Conservation (phyloP, 2,888 invertebrate genomes). For the Drosophila vallismaia region DNA sequence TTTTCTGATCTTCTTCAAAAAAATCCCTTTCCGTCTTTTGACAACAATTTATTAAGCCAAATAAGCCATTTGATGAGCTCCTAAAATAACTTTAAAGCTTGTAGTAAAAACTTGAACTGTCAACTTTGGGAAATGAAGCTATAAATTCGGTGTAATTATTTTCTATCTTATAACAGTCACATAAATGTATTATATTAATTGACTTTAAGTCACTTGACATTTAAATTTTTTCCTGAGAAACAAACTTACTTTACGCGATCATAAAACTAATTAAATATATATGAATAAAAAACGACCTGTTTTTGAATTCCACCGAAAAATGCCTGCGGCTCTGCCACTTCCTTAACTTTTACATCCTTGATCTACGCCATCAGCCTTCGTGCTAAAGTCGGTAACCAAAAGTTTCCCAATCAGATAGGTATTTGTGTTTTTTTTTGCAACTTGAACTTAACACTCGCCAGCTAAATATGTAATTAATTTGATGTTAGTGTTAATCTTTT, state of each 20-base stretch:
- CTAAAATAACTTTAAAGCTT: constrained; percentile 1
- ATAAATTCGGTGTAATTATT: constrained; percentile 10
- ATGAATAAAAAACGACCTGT: constrained; percentile 14
- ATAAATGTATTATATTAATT: constrained; percentile 27
- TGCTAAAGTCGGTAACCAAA: constrained; percentile 14
- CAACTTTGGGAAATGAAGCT: neutral
- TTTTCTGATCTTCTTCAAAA: neutral
- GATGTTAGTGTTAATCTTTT: constrained; percentile 48
- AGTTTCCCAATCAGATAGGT: constrained; percentile 40
- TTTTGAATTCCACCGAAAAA: constrained; percentile 1
- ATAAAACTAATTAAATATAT: constrained; percentile 31
- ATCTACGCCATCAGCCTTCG: constrained; percentile 15
- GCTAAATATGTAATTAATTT: constrained; percentile 53
- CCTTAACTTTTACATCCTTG: constrained; percentile 28
- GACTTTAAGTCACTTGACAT: constrained; percentile 23
- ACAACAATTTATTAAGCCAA: too few species aligned
- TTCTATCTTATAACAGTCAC: constrained; percentile 11
- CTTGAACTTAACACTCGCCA: constrained; percentile 45
- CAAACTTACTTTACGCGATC: constrained; percentile 3
- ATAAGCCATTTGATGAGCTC: neutral
- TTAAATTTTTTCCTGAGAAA: constrained; percentile 18
- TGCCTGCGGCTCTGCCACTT: constrained; percentile 22
- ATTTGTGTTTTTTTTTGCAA: constrained; percentile 32
- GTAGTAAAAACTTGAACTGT: constrained; percentile 1
- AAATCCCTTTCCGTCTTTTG: too few species aligned